Percentiles rank a stretch among this genome's conserved stretches.
phyloP scores from a whole-genome alignment of 1,140 invertebrate species.

The Platyscapa corneri region DNA sequence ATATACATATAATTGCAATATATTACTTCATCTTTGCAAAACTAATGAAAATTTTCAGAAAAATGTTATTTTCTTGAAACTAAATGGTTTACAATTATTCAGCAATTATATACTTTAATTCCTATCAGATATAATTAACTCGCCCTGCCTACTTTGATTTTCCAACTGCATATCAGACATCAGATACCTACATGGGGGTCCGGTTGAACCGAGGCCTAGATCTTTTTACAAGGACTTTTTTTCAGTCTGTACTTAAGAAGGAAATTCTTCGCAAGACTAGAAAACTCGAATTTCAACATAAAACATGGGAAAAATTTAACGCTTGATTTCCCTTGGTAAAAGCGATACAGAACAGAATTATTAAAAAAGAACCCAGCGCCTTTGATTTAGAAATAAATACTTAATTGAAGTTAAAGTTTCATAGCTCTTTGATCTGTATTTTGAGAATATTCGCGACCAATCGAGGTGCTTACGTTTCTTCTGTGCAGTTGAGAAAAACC shows the following conservation, averaged over 20 bases:
- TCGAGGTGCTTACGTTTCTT: background rate
- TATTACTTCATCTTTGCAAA: background rate
- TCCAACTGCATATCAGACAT: background rate
- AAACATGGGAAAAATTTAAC: conserved; percentile 16
- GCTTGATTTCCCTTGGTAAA: conserved; percentile 30
- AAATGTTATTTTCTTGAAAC: background rate
- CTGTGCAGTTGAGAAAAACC: too few species aligned
- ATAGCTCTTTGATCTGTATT: background rate
- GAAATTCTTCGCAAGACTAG: conserved; percentile 21
- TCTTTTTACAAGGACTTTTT: conserved; percentile 27
- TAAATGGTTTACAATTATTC: background rate
- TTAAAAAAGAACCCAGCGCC: background rate
- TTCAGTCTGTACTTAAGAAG: conserved; percentile 19
- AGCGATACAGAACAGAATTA: background rate
- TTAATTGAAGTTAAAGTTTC: background rate
- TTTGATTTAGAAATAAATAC: background rate
- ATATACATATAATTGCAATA: background rate
- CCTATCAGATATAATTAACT: conserved; percentile 13
- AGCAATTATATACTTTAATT: background rate
- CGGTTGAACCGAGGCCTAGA: background rate
- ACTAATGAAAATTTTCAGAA: background rate
- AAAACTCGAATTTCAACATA: conserved; percentile 26
- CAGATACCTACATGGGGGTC: background rate
- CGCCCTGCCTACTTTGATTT: conserved; percentile 33
- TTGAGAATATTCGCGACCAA: background rate